These are phyloP conservation scores for Phoxinus dragarum DNA, from an alignment of 2,797 vertebrate genomes.

Conservation along the genomic window DNA sequence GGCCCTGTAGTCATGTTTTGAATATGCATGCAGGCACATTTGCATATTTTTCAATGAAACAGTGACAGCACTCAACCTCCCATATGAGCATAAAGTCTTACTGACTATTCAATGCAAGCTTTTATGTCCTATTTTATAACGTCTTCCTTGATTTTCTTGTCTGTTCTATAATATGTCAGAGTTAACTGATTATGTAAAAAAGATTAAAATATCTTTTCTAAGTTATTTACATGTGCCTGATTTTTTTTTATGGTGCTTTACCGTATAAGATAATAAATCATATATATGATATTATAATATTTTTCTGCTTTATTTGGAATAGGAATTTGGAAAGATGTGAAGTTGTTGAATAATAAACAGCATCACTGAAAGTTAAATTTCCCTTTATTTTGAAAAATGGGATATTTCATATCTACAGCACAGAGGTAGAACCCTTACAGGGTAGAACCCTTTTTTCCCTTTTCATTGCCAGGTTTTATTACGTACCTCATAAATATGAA, in stretches of 20 bases:
- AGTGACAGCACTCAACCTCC: conserved; percentile 55
- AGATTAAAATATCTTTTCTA: conserved; percentile 63
- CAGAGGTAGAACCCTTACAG: background rate
- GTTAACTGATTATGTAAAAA: conserved; percentile 77
- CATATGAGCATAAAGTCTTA: conserved; percentile 47
- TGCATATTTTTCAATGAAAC: conserved; percentile 61
- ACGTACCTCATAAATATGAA: background rate
- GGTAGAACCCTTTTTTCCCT: conserved; percentile 5
- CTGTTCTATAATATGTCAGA: conserved; percentile 71
- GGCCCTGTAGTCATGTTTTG: conserved; percentile 32
- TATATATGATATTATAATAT: background rate
- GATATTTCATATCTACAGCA: conserved; percentile 6
- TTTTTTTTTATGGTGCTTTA: background rate
- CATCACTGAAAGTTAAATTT: background rate
- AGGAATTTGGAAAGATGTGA: background rate
- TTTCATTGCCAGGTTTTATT: background rate
- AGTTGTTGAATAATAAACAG: background rate
- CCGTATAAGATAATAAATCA: background rate
- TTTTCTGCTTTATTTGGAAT: background rate
- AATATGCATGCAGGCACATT: conserved; percentile 52
- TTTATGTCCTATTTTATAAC: conserved; percentile 46
- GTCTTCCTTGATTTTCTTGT: conserved; percentile 52
- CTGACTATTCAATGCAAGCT: conserved; percentile 26
- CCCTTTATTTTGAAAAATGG: conserved; percentile 21
- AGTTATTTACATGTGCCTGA: background rate